These are phyloP conservation scores for Helicoverpa armigera DNA, from an alignment of 1,140 invertebrate genomes.

Conservation along the genomic window DNA sequence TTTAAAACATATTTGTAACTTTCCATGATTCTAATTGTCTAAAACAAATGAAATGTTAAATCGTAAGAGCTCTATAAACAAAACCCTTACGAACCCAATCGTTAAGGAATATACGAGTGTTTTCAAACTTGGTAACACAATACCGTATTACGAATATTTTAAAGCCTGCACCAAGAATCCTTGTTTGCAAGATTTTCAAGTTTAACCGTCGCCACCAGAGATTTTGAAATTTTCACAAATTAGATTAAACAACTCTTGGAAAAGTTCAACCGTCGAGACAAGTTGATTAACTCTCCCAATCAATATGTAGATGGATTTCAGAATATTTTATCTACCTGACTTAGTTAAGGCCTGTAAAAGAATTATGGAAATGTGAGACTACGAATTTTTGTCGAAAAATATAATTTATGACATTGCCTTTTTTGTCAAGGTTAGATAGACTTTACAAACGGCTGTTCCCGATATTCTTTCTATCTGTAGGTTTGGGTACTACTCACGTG, in stretches of 20 bases:
- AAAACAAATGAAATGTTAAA: not conserved
- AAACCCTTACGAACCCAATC: not conserved
- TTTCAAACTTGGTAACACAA: not conserved
- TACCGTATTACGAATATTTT: not conserved
- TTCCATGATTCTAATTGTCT: not conserved
- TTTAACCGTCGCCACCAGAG: conserved; percentile 22
- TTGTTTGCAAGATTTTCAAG: not conserved
- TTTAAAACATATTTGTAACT: not conserved
- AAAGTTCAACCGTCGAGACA: conserved; percentile 39
- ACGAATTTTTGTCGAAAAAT: not conserved
- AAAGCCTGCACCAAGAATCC: not conserved
- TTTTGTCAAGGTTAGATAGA: no score
- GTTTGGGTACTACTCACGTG: no score
- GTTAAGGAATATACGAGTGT: not conserved
- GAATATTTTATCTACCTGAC: conserved; percentile 19
- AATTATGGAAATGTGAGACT: not conserved
- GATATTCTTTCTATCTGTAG: no score
- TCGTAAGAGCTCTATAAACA: not conserved
- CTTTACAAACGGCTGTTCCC: no score
- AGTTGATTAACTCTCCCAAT: conserved; percentile 53
- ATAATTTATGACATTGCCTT: no score
- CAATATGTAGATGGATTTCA: conserved; percentile 51
- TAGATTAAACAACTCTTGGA: conserved; percentile 47
- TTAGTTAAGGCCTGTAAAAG: not conserved
- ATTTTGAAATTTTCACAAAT: conserved; percentile 48